phyloP scores from a whole-genome alignment of 2,113 vertebrate species.

The Ondatra zibethicus region DNA sequence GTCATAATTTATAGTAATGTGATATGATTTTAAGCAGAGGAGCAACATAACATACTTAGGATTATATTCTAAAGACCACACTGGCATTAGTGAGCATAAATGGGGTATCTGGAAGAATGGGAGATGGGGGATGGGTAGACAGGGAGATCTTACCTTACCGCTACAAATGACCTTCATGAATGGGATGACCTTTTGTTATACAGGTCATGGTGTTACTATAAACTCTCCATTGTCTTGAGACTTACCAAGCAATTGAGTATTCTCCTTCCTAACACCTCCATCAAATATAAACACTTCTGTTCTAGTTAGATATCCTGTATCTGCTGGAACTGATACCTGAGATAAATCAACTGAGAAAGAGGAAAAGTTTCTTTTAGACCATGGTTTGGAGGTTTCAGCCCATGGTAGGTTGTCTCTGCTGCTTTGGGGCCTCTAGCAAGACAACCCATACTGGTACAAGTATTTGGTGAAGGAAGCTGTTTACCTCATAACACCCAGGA shows the following conservation, averaged over 20 bases:
- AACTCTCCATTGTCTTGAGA: background rate
- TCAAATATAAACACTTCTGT: background rate
- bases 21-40: background rate
- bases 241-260: background rate
- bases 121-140: background rate
- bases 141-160: background rate
- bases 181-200: background rate
- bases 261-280: background rate
- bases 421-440: background rate
- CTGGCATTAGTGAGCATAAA: background rate
- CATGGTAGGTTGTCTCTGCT: background rate
- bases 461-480: background rate
- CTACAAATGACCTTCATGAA: background rate
- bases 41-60: background rate
- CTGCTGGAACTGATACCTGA: background rate
- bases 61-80: background rate
- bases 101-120: background rate
- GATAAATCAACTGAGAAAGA: background rate
- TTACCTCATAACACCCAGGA: background rate
- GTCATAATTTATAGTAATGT: constrained; percentile 4
- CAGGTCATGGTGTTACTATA: background rate
- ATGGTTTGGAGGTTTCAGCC: background rate
- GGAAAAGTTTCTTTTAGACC: background rate
- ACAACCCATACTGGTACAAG: background rate
- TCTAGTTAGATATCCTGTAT: background rate